A percentile compares a stretch with the other conserved stretches of the same genome.
phyloP scores from a whole-genome alignment of 2,888 invertebrate genomes.

The Chironomus riparius region DNA sequence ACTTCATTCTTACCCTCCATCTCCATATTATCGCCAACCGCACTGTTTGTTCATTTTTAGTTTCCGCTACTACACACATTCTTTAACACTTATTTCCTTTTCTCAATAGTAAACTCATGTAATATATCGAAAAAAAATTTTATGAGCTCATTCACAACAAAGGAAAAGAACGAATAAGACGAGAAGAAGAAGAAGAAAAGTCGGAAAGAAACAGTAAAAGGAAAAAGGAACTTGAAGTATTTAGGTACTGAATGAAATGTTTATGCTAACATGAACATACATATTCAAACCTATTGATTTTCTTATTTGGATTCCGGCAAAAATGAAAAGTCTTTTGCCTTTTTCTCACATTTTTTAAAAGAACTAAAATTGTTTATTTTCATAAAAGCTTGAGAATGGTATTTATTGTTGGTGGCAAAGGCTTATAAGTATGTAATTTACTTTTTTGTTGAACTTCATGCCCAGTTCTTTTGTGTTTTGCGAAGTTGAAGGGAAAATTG shows the following conservation, averaged over 20 bases:
- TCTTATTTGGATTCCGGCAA: neutral
- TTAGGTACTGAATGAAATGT: conserved; percentile 18
- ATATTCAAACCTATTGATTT: conserved; percentile 17
- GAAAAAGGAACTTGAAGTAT: conserved; percentile 15
- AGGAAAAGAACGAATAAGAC: neutral
- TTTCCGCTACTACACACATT: conserved; percentile 28
- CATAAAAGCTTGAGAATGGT: too few relatives aligned
- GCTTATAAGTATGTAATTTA: too few relatives aligned
- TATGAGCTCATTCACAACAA: neutral
- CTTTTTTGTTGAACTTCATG: too few relatives aligned
- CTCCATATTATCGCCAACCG: neutral
- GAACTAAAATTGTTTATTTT: too few relatives aligned
- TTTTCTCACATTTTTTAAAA: too few relatives aligned
- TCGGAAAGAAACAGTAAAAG: neutral
- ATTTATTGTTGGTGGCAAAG: too few relatives aligned
- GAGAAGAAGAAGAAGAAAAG: neutral
- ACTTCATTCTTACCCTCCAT: neutral
- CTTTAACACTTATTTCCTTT: conserved; percentile 16
- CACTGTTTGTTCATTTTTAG: conserved; percentile 10
- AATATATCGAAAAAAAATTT: neutral
- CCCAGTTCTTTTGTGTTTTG: too few relatives aligned
- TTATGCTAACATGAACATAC: conserved; percentile 19
- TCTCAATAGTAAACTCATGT: neutral
- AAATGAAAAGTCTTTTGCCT: too few relatives aligned
- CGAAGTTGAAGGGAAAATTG: too few relatives aligned